Percentiles rank a stretch among this genome's conserved stretches.
phyloP scores from a whole-genome alignment of 2,888 invertebrate species.

The Ennomos quercinarius region DNA sequence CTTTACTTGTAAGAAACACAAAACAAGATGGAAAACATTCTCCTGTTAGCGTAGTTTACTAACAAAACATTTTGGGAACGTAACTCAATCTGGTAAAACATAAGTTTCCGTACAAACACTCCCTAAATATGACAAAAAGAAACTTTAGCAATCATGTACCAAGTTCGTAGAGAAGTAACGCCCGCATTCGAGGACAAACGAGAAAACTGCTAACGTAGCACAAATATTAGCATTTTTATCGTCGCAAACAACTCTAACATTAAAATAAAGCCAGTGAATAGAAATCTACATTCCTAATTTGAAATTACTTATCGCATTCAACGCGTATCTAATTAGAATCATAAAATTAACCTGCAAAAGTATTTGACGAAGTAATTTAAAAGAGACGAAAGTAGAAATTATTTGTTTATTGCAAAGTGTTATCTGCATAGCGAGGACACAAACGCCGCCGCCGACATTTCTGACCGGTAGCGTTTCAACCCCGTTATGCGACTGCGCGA shows the following conservation, averaged over 20 bases:
- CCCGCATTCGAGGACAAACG: constrained; percentile 38
- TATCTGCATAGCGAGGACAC: constrained; percentile 57
- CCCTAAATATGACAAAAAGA: constrained; percentile 43
- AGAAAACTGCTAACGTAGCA: constrained; percentile 45
- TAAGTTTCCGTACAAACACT: constrained; percentile 43
- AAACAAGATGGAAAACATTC: constrained; percentile 16
- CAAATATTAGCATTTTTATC: constrained; percentile 57
- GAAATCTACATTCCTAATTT: constrained; percentile 19
- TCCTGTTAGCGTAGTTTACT: constrained; percentile 15
- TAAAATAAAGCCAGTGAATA: constrained; percentile 22
- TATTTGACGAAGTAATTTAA: neutral
- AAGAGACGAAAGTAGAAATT: constrained; percentile 3
- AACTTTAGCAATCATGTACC: constrained; percentile 42
- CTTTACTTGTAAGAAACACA: neutral
- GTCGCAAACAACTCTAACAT: constrained; percentile 49
- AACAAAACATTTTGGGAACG: constrained; percentile 38
- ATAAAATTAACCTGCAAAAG: neutral
- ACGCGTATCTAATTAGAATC: constrained; percentile 4
- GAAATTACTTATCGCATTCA: neutral
- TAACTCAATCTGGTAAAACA: constrained; percentile 41
- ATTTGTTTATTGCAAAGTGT: constrained; percentile 8
- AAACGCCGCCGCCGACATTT: constrained; percentile 53
- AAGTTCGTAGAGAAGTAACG: constrained; percentile 39
- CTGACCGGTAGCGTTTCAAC: constrained; percentile 72
- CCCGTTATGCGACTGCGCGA: constrained; percentile 83